Evolutionary conservation across 2,888 invertebrate genomes (phyloP).

Genomic region (Lysandra coridon): DNA sequence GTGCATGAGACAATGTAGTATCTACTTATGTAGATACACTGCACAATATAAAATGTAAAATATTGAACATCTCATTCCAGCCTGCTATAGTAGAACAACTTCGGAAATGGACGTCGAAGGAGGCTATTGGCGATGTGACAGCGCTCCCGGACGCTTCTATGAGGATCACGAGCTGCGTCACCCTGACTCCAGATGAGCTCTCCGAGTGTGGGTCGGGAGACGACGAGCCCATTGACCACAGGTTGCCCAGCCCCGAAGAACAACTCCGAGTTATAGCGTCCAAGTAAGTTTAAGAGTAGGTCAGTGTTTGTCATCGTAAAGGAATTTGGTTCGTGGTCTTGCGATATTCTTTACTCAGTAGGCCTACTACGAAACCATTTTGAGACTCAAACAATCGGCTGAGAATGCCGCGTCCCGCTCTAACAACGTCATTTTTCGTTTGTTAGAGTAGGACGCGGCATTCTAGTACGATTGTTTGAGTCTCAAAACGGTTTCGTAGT

Average conservation of each 20-base stretch:
- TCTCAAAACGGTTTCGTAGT: no score
- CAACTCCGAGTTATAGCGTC: conserved; percentile 90
- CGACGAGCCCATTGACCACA: conserved; percentile 89
- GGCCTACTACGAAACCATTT: no score
- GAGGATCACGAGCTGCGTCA: conserved; percentile 81
- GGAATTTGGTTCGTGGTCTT: no score
- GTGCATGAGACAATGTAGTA: no score
- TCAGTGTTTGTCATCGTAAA: no score
- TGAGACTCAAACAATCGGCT: no score
- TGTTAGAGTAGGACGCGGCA: no score
- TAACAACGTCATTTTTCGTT: no score
- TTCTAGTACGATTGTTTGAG: no score
- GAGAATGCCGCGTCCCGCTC: no score
- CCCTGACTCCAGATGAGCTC: conserved; percentile 74
- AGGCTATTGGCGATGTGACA: conserved; percentile 90
- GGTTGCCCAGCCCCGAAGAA: conserved; percentile 93
- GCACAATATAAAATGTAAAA: background rate
- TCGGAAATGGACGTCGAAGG: conserved; percentile 91
- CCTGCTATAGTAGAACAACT: conserved; percentile 90
- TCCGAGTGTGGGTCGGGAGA: conserved; percentile 81
- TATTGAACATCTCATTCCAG: conserved; percentile 68
- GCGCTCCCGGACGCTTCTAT: conserved; percentile 89
- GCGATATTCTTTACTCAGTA: background rate
- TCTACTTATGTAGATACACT: no score
- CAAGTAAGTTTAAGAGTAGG: conserved; percentile 78